Percentiles rank a stretch among this genome's conserved stretches.
Conservation (phyloP, 2,113 vertebrate genomes). For the Seriola rivoliana region DNA sequence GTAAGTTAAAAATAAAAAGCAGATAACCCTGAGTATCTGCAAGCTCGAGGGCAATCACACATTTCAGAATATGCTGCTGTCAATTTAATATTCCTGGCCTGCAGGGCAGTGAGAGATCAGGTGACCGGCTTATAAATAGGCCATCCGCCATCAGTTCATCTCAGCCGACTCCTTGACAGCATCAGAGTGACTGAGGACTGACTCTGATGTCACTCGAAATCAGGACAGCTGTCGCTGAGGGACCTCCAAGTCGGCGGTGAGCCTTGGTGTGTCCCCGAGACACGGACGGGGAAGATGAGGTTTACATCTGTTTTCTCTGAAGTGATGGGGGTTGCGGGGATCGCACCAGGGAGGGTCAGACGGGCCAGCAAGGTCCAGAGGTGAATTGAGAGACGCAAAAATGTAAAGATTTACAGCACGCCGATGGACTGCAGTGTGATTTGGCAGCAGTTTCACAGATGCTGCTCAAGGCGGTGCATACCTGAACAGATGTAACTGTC, state of each 20-base stretch:
- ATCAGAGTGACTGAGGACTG: constrained; percentile 80
- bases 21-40: constrained; percentile 25
- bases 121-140: constrained; percentile 79
- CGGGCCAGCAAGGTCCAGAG: constrained; percentile 25
- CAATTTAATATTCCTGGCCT: constrained; percentile 74
- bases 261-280: constrained; percentile 42
- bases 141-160: constrained; percentile 64
- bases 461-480: constrained; percentile 42
- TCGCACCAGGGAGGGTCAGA: background rate
- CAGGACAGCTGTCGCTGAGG: constrained; percentile 72
- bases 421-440: background rate
- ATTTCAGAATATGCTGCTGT: constrained; percentile 81
- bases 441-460: background rate
- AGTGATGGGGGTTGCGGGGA: constrained; percentile 17
- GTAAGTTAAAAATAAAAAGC: constrained; percentile 56
- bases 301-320: constrained; percentile 68
- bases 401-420: background rate
- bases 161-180: constrained; percentile 70
- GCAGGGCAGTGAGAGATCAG: constrained; percentile 68
- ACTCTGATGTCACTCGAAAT: constrained; percentile 78
- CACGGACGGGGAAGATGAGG: constrained; percentile 22
- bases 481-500: constrained; percentile 68
- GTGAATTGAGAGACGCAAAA: background rate
- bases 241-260: constrained; percentile 52
- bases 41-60: constrained; percentile 58